phyloP scores from a whole-genome alignment of 2,888 invertebrate genomes.

The Eupithecia dodoneata region DNA sequence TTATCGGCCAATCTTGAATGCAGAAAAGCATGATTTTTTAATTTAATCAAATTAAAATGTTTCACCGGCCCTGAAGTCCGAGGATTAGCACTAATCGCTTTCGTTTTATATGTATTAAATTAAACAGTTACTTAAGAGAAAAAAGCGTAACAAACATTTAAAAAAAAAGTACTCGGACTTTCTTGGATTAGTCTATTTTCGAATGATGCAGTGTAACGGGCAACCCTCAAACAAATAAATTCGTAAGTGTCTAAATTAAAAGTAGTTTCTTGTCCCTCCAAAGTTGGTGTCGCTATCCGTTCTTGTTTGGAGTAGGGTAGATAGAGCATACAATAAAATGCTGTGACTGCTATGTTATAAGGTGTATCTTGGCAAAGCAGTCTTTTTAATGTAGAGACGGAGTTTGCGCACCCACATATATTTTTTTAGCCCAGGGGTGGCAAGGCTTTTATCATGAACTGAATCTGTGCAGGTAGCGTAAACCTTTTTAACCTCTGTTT shows the following conservation, averaged over 20 bases:
- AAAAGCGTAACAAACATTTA: no score
- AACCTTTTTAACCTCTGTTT: background rate
- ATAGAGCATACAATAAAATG: slow-evolving; percentile 2
- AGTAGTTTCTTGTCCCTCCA: slow-evolving; percentile 7
- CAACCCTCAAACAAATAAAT: slow-evolving; percentile 1
- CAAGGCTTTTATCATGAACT: background rate
- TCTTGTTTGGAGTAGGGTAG: slow-evolving; percentile 2
- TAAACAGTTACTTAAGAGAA: no score
- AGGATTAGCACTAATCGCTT: no score
- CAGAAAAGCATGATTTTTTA: background rate
- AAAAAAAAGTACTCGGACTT: no score
- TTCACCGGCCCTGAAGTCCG: background rate
- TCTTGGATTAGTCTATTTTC: background rate
- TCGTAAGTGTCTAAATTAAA: slow-evolving; percentile 18
- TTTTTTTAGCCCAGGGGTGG: slow-evolving; percentile 2
- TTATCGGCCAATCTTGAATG: background rate
- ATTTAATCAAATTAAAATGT: background rate
- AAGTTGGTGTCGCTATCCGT: slow-evolving; percentile 10
- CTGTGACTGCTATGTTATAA: background rate
- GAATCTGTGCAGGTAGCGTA: slow-evolving; percentile 2
- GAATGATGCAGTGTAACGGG: background rate
- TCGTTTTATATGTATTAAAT: no score
- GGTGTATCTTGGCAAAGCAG: slow-evolving; percentile 4
- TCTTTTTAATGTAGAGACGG: background rate
- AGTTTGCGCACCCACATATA: background rate